Percentiles rank a stretch among this genome's conserved stretches.
Conservation (phyloP, 2,888 invertebrate genomes). For the Cheilosia vernalis region DNA sequence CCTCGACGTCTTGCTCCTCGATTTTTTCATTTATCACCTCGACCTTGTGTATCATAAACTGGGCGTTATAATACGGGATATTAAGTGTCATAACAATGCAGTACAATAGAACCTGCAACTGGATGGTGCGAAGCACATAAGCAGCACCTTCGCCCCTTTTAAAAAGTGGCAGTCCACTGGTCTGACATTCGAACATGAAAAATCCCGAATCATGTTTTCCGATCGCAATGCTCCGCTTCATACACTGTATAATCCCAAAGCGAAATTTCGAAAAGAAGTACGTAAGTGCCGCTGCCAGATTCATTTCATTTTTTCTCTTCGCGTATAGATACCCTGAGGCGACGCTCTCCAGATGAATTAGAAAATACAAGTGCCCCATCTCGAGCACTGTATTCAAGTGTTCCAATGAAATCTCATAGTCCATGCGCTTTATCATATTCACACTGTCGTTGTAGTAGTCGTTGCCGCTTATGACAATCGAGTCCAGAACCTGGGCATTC, state of each 20-base stretch:
- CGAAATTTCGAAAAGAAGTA: constrained; percentile 86
- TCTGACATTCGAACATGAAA: constrained; percentile 88
- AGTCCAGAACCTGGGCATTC: constrained; percentile 86
- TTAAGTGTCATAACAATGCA: constrained; percentile 87
- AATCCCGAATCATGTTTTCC: constrained; percentile 85
- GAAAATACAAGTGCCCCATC: constrained; percentile 86
- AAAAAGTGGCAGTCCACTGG: constrained; percentile 86
- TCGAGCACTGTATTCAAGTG: constrained; percentile 85
- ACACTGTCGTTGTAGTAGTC: constrained; percentile 85
- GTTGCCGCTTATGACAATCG: constrained; percentile 86
- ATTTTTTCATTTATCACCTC: constrained; percentile 78
- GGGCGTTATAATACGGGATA: constrained; percentile 84
- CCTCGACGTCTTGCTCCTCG: constrained; percentile 42
- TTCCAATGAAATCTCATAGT: constrained; percentile 86
- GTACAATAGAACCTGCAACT: constrained; percentile 86
- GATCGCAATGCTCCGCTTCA: constrained; percentile 85
- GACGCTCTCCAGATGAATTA: constrained; percentile 85
- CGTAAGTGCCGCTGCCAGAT: constrained; percentile 86
- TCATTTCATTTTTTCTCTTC: constrained; percentile 85
- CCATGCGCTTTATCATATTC: constrained; percentile 83
- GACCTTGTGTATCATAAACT: constrained; percentile 84
- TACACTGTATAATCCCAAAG: constrained; percentile 85
- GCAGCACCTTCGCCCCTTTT: constrained; percentile 85
- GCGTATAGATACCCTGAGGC: constrained; percentile 87
- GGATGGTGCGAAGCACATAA: constrained; percentile 86